A percentile compares a stretch with the other conserved stretches of the same genome.
Evolutionary conservation across 2,113 vertebrate species (phyloP).

Genomic region (Gobius niger): DNA sequence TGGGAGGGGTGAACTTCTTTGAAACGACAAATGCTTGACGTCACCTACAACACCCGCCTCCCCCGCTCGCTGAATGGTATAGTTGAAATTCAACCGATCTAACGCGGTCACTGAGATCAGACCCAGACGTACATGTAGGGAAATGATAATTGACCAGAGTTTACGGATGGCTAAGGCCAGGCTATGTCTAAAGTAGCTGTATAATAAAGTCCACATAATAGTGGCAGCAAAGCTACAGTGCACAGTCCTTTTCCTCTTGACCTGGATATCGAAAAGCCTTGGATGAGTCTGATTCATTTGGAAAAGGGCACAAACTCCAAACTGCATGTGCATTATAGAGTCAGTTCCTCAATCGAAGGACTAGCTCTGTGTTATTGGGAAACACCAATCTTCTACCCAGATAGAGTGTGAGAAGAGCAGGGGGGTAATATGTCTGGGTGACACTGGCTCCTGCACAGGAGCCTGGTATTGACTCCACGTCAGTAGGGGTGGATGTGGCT

Average conservation of each 20-base stretch:
- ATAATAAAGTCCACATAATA: too few species aligned
- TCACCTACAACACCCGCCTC: too few species aligned
- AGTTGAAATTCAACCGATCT: too few species aligned
- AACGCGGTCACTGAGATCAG: too few species aligned
- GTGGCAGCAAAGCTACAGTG: not conserved
- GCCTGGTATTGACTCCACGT: slow-evolving; percentile 54
- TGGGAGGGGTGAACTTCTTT: too few species aligned
- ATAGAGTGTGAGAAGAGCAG: slow-evolving; percentile 37
- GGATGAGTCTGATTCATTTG: not conserved
- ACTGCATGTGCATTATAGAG: slow-evolving; percentile 31
- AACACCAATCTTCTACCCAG: slow-evolving; percentile 59
- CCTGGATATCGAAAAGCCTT: not conserved
- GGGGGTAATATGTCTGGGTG: slow-evolving; percentile 58
- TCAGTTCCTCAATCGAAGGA: slow-evolving; percentile 25
- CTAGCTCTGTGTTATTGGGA: slow-evolving; percentile 53
- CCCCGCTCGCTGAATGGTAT: too few species aligned
- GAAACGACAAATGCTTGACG: too few species aligned
- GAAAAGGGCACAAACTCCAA: slow-evolving; percentile 11
- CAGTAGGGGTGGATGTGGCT: not conserved
- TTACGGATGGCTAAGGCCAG: too few species aligned
- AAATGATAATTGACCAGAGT: too few species aligned
- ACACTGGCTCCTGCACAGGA: slow-evolving; percentile 53
- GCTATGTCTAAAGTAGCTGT: too few species aligned
- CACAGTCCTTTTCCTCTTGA: too few species aligned
- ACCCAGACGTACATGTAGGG: too few species aligned